Conservation (phyloP, 2,113 vertebrate species). For the Dicrurus megarhynchus region DNA sequence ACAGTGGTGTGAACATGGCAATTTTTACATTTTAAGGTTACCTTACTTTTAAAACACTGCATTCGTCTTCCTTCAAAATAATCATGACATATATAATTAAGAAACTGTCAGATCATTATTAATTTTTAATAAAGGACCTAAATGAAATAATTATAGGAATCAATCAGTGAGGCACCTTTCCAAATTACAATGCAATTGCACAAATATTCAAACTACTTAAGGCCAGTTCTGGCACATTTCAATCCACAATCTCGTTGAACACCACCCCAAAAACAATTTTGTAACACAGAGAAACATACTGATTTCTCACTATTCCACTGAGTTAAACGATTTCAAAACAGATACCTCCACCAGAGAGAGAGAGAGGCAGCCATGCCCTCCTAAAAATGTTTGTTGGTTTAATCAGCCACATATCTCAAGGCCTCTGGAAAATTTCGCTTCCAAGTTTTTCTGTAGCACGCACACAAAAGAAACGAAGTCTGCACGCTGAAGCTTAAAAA, state of each 20-base stretch:
- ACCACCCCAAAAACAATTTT: slow-evolving; percentile 23
- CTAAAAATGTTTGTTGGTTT: slow-evolving; percentile 51
- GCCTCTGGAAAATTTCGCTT: not conserved
- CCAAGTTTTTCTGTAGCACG: slow-evolving; percentile 17
- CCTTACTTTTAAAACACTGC: slow-evolving; percentile 65
- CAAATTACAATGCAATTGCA: slow-evolving; percentile 73
- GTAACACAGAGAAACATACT: not conserved
- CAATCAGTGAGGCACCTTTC: slow-evolving; percentile 79
- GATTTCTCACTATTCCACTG: not conserved
- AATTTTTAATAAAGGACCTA: slow-evolving; percentile 83
- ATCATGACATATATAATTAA: slow-evolving; percentile 78
- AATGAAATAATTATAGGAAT: slow-evolving; percentile 83
- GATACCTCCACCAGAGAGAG: not conserved
- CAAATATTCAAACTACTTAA: slow-evolving; percentile 75
- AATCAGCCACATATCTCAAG: not conserved
- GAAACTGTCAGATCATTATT: slow-evolving; percentile 79
- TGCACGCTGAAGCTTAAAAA: slow-evolving; percentile 13
- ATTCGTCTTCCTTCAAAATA: slow-evolving; percentile 77
- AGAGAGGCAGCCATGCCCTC: not conserved
- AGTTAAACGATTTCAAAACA: not conserved
- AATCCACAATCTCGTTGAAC: not conserved
- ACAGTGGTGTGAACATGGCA: not conserved
- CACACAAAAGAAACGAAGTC: slow-evolving; percentile 1
- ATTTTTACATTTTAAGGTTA: slow-evolving; percentile 49
- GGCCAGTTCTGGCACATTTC: slow-evolving; percentile 46